Evolutionary conservation across 2,797 vertebrate genomes (phyloP).

Genomic region (Mionectes olivaceus): DNA sequence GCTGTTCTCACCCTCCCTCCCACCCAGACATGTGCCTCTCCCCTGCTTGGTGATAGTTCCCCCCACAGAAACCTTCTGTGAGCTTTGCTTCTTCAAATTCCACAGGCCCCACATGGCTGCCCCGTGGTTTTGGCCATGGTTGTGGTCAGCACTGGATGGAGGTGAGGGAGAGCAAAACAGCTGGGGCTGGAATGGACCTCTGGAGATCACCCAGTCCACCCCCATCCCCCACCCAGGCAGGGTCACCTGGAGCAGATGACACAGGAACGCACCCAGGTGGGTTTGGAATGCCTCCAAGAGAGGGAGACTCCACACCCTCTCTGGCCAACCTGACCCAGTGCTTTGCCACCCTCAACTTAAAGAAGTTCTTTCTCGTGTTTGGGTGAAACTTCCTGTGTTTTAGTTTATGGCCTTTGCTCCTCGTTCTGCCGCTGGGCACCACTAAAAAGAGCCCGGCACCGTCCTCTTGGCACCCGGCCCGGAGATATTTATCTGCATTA

Average conservation of each 20-base stretch:
- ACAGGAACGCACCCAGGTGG: not conserved
- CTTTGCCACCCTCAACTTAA: rapidly evolving
- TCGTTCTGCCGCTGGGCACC: not conserved
- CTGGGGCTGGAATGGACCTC: not conserved
- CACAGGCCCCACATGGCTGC: rapidly evolving
- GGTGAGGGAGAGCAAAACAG: not conserved
- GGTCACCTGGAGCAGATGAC: not conserved
- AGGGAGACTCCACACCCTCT: no score
- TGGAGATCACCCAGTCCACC: not conserved
- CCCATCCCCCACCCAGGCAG: not conserved
- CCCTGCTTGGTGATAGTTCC: no score
- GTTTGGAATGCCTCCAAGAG: not conserved
- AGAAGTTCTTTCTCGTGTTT: not conserved
- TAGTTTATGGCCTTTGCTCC: not conserved
- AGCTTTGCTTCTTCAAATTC: not conserved
- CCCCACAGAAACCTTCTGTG: rapidly evolving
- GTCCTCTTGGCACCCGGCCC: not conserved
- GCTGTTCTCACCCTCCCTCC: not conserved
- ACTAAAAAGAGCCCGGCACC: not conserved
- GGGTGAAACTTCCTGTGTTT: not conserved
- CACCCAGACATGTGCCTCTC: not conserved
- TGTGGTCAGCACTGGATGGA: rapidly evolving
- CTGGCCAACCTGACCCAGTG: not conserved
- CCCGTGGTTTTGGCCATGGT: not conserved
- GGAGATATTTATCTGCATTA: not conserved